These are phyloP conservation scores for Puma concolor DNA, from an alignment of 2,113 vertebrate genomes.

Conservation along the genomic window DNA sequence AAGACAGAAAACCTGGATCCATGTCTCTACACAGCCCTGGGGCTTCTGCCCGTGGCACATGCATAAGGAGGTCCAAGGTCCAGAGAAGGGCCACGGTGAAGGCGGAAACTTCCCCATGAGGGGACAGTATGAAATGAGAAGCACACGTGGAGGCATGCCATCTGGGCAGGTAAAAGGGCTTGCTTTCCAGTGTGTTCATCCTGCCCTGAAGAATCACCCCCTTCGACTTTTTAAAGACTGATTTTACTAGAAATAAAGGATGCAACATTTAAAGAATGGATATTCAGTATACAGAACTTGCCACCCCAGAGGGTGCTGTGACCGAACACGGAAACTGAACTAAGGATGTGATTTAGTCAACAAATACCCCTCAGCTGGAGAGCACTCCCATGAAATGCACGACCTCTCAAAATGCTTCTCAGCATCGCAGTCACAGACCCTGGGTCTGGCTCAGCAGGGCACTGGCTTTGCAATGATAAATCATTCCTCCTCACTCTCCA, in stretches of 20 bases:
- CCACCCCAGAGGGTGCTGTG: not conserved
- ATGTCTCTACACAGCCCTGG: not conserved
- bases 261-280: not conserved
- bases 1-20: not conserved
- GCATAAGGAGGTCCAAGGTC: not conserved
- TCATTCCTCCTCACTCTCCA: not conserved
- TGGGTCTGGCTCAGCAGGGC: not conserved
- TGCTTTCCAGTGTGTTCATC: not conserved
- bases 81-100: not conserved
- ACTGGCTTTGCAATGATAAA: conserved; percentile 15
- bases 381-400: conserved; percentile 52
- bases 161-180: not conserved
- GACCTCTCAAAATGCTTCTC: not conserved
- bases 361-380: not conserved
- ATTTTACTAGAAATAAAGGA: conserved; percentile 17
- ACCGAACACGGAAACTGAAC: not conserved
- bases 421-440: not conserved
- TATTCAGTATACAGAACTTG: not conserved
- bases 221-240: not conserved
- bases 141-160: not conserved
- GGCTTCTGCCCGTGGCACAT: not conserved
- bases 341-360: not conserved
- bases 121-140: not conserved
- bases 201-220: not conserved
- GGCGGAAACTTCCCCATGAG: not conserved